Conservation (phyloP, 1,140 invertebrate genomes). For the Drosophila lini region DNA sequence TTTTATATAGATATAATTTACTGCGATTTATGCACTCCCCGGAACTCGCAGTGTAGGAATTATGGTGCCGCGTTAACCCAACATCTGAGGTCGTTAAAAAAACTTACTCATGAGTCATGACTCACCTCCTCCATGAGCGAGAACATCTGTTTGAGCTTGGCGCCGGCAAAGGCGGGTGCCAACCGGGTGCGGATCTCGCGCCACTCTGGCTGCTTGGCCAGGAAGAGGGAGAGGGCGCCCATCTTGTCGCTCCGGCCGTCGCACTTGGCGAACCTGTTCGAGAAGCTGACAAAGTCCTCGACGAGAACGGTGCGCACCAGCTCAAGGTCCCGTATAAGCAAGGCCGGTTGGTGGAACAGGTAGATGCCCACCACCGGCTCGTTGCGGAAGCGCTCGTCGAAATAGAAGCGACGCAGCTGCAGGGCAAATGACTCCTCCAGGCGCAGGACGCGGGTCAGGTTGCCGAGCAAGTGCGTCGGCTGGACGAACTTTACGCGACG, state of each 20-base stretch:
- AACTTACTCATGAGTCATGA: constrained; percentile 6
- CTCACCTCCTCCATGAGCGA: constrained; percentile 85
- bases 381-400: constrained; percentile 65
- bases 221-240: constrained; percentile 78
- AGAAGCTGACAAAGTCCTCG: constrained; percentile 85
- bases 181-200: constrained; percentile 85
- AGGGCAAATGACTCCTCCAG: constrained; percentile 74
- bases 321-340: constrained; percentile 86
- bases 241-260: constrained; percentile 69
- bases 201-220: constrained; percentile 84
- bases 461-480: constrained; percentile 72
- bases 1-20: background rate
- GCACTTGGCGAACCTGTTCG: constrained; percentile 75
- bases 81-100: background rate
- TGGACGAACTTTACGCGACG: constrained; percentile 79
- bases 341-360: constrained; percentile 84
- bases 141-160: constrained; percentile 87
- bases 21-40: too few species aligned
- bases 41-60: background rate
- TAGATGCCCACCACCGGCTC: constrained; percentile 84
- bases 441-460: constrained; percentile 72
- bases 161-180: constrained; percentile 86
- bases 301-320: constrained; percentile 85
- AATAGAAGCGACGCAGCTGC: constrained; percentile 75
- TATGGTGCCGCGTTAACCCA: background rate